phyloP scores from a whole-genome alignment of 2,888 invertebrate species.

The Operophtera brumata region DNA sequence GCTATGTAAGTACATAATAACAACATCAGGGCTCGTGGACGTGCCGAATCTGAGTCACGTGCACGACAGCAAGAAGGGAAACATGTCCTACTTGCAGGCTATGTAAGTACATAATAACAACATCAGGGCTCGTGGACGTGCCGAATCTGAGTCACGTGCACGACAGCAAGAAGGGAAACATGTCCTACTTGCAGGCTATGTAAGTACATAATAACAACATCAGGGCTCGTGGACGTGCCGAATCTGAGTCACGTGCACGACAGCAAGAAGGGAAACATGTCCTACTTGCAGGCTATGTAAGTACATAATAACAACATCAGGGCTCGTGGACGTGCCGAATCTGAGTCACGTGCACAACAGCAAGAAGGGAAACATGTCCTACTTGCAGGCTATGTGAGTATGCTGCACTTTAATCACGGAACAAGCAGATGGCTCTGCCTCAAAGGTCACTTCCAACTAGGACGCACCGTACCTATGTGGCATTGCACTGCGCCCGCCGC shows the following conservation, averaged over 20 bases:
- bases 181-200: conserved; percentile 84
- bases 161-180: conserved; percentile 55
- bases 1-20: conserved; percentile 87
- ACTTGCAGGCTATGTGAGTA: conserved; percentile 86
- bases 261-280: conserved; percentile 56
- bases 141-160: conserved; percentile 84
- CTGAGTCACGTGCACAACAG: conserved; percentile 80
- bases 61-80: conserved; percentile 63
- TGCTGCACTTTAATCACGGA: no score
- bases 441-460: no score
- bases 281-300: conserved; percentile 85
- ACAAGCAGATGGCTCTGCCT: no score
- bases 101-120: conserved; percentile 87
- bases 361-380: conserved; percentile 65
- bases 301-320: conserved; percentile 85
- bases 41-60: conserved; percentile 84
- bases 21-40: conserved; percentile 83
- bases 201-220: conserved; percentile 86
- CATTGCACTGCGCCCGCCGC: no score
- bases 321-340: conserved; percentile 84
- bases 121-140: conserved; percentile 83
- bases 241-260: conserved; percentile 82
- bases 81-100: conserved; percentile 81
- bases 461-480: no score
- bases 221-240: conserved; percentile 84